Base-by-base conservation (phyloP, 2,113 vertebrate species). In the Etheostoma cragini region DNA sequence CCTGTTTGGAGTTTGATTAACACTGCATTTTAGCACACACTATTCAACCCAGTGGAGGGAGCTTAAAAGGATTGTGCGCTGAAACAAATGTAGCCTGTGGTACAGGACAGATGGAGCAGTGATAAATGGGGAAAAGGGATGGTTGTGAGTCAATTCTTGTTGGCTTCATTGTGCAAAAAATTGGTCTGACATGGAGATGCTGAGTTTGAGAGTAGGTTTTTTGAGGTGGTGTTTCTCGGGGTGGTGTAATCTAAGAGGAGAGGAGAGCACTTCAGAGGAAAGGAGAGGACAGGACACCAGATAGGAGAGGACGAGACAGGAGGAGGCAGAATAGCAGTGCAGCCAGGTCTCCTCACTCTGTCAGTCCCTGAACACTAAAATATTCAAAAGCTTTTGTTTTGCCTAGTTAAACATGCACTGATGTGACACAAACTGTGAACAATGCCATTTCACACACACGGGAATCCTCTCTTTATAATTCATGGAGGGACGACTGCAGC, bases 361-460 rank as follows among this genome's bases (percentile, higher is more conserved):
- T 88, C 22, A 54, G 88, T 81, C 82, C 62, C 89, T 67, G 30
- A 53, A 15, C 81, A 76, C 84, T 95, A 67, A 94, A 95, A 95
- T 95, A 94, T 95, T 95, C 87, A 95, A 93, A 89, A 87, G 92
- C 91, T 93, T 94, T 94, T 95, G 93, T 95, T 94, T 93, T 94
- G 93, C 91, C 88, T 88, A 90, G 93, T 94, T 94, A 94, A 94
- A 94, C 94, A 93, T 93, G 91, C 92, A 92, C 86, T 91, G 93
- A 94, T 95, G 93, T 94, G 92, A 94, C 94, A 95, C 94, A 91
- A 92, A 93, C 92, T 89, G 92, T 89, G 93, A 94, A 92, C 94
- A 94, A 93, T 90, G 91, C 86, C 88, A 89, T 88, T 91, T 85
- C 87, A 86, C 90, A 92, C 85, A 56, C 89, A 76, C 66, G 53